Conservation (phyloP, 2,113 vertebrate genomes). For the cat (Felis catus) region F.catus_Fca126_mat1.0 CM031414.1:68713501-68714000, state of each 20-base stretch:
- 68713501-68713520: too few species aligned
- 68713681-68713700: too few species aligned
- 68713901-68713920: constrained; percentile 42
- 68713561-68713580: too few species aligned
- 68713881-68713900: neutral
- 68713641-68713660: too few species aligned
- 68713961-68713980: constrained; percentile 15
- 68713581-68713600: too few species aligned
- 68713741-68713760: neutral
- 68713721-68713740: neutral
- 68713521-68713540: too few species aligned
- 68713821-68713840: neutral
- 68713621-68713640: too few species aligned
- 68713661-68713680: too few species aligned
- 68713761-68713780: neutral
- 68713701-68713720: neutral
- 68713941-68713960: constrained; percentile 40
- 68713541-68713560: too few species aligned
- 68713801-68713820: neutral
- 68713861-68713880: neutral
- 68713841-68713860: neutral
- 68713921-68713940: constrained; percentile 21
- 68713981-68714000: constrained; percentile 13
- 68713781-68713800: neutral
- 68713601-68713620: too few species aligned